Evolutionary conservation across 1,140 invertebrate species (phyloP).

Genomic region (Pentalonia nigronervosa): DNA sequence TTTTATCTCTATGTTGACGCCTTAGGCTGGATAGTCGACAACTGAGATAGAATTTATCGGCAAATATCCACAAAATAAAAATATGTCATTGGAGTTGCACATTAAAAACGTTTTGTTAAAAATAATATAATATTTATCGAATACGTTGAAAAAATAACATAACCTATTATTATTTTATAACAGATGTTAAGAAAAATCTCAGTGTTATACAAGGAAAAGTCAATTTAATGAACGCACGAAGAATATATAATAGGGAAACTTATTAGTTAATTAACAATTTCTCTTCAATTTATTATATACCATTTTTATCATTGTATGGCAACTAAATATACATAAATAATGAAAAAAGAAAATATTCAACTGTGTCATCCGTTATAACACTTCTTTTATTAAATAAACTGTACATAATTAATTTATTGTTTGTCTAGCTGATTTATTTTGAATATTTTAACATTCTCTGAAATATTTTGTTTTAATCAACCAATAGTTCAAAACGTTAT

Average conservation of each 20-base stretch:
- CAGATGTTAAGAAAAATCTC: not conserved
- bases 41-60: constrained; percentile 1
- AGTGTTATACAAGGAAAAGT: not conserved
- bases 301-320: not conserved
- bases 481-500: not conserved
- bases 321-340: not conserved
- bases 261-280: not conserved
- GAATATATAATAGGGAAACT: not conserved
- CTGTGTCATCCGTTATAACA: not conserved
- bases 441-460: too few species aligned
- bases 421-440: not conserved
- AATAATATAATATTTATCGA: constrained; percentile 3
- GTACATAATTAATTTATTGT: not conserved
- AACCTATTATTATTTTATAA: not conserved
- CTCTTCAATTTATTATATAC: not conserved
- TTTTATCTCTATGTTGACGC: constrained; percentile 40
- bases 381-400: not conserved
- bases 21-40: not conserved
- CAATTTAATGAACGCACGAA: not conserved
- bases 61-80: constrained; percentile 3
- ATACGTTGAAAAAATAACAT: not conserved
- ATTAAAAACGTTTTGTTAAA: not conserved
- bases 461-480: not conserved
- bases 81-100: not conserved
- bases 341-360: not conserved